phyloP scores from a whole-genome alignment of 2,113 vertebrate species.

The Cyphomyrus plagiostoma region DNA sequence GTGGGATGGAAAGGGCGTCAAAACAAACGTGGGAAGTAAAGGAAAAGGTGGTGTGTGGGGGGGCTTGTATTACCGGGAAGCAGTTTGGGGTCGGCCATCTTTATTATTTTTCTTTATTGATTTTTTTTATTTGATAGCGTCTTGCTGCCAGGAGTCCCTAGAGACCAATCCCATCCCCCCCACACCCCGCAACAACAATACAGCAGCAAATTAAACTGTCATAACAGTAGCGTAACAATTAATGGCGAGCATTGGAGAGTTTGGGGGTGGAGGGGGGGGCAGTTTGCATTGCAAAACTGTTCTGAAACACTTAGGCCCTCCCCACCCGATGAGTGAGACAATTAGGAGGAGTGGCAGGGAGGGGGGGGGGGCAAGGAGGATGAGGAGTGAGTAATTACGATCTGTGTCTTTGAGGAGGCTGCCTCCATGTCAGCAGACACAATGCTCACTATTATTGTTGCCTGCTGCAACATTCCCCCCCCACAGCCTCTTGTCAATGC shows the following conservation, averaged over 20 bases:
- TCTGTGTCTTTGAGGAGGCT: not conserved
- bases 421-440: not conserved
- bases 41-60: not conserved
- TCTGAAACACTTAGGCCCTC: not conserved
- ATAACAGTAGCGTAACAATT: slow-evolving; percentile 22
- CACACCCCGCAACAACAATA: slow-evolving; percentile 8
- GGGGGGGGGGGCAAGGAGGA: not conserved
- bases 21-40: not conserved
- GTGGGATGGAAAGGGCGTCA: not conserved
- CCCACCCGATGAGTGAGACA: not conserved
- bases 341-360: not conserved
- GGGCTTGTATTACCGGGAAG: not conserved
- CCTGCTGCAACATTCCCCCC: not conserved
- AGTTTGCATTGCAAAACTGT: slow-evolving; percentile 16
- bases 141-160: not conserved
- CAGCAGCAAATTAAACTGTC: slow-evolving; percentile 29
- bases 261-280: not conserved
- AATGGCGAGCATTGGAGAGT: slow-evolving; percentile 1
- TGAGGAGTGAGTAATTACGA: not conserved
- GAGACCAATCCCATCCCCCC: slow-evolving; percentile 9
- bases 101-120: slow-evolving; percentile 25
- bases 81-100: not conserved
- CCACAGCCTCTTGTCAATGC: not conserved
- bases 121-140: slow-evolving; percentile 12
- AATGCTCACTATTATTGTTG: not conserved